Conservation (phyloP, 2,113 vertebrate genomes). For the Syrmaticus mikado region DNA sequence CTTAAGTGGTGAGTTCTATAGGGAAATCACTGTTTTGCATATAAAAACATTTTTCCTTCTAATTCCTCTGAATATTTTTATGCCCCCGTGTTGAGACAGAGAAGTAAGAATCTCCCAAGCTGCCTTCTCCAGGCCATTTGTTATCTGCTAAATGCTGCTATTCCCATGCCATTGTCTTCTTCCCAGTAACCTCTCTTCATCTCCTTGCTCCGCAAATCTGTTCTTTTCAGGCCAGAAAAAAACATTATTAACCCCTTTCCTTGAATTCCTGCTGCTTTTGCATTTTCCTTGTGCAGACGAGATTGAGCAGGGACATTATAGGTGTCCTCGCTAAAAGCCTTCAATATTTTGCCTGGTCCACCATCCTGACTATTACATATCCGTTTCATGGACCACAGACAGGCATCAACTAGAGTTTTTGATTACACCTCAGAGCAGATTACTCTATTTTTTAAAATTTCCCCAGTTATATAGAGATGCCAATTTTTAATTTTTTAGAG, state of each 20-base stretch:
- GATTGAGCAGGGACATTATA: neutral
- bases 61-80: neutral
- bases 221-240: neutral
- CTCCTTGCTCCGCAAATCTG: neutral
- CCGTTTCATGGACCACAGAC: neutral
- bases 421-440: neutral
- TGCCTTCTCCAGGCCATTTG: neutral
- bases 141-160: neutral
- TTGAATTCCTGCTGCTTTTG: neutral
- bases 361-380: neutral
- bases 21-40: neutral
- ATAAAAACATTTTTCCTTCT: neutral
- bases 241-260: neutral
- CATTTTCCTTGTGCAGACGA: neutral
- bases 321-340: neutral
- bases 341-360: neutral
- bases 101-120: neutral
- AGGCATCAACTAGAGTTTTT: neutral
- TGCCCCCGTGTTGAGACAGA: too few relatives aligned
- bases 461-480: neutral
- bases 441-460: neutral
- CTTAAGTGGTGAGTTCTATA: neutral
- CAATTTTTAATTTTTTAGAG: neutral
- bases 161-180: neutral
- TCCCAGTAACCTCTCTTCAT: neutral